These are phyloP conservation scores for Etia nguti DNA, from an alignment of 2,113 vertebrate species.

Conservation along the genomic window DNA sequence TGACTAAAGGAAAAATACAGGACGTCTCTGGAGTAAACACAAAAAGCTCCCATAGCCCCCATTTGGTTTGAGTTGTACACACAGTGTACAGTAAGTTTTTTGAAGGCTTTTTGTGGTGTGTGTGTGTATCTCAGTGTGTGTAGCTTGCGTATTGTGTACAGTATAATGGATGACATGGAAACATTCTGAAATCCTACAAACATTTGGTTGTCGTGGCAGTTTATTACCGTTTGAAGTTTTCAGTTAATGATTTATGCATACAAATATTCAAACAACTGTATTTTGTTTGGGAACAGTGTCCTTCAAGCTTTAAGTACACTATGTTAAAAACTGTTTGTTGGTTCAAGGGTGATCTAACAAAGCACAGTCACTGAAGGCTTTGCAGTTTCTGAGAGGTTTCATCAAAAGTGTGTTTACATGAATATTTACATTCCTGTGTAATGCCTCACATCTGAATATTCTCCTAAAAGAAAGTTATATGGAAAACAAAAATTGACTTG, in stretches of 20 bases:
- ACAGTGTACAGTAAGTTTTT: constrained; percentile 18
- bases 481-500: constrained; percentile 7
- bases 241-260: constrained; percentile 59
- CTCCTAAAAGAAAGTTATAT: constrained; percentile 4
- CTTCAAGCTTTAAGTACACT: constrained; percentile 19
- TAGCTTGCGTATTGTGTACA: constrained; percentile 23
- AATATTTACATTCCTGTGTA: constrained; percentile 51
- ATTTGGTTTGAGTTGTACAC: constrained; percentile 57
- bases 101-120: background rate
- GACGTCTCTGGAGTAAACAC: constrained; percentile 48
- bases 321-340: constrained; percentile 20
- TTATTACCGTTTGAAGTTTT: constrained; percentile 59
- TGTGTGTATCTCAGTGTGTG: background rate
- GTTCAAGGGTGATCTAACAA: background rate
- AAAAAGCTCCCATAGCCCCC: constrained; percentile 21
- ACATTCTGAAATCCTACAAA: constrained; percentile 55
- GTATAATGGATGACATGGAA: constrained; percentile 52
- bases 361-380: background rate
- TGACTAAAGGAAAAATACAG: constrained; percentile 38
- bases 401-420: constrained; percentile 29
- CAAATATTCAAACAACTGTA: constrained; percentile 56
- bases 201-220: constrained; percentile 49
- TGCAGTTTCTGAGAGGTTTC: background rate
- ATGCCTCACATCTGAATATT: constrained; percentile 45
- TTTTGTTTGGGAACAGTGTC: constrained; percentile 60